Evolutionary conservation across 1,140 invertebrate genomes (phyloP), one percentile per base, ranked within the genome.

Genomic region (Calliphora vicina): DNA sequence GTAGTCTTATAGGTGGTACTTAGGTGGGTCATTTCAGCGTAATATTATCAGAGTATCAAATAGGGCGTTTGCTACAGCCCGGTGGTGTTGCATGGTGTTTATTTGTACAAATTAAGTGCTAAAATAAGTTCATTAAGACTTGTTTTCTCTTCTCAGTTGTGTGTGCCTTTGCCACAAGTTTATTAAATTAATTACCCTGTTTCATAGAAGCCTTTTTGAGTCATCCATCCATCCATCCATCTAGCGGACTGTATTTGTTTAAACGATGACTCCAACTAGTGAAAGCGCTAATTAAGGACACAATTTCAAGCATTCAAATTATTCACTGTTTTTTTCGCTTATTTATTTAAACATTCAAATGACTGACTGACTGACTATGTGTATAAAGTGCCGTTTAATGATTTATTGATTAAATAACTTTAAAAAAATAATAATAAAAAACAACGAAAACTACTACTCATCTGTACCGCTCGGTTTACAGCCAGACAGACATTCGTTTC

Each of bases 61-160:
- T 43, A 43, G 35, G 73, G 35, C 35, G 74, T 43, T 78, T 42
- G 23, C 20, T 67, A 67, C 3, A 67, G 20, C 50, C n/a, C 4
- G 74, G 74, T 20, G 74, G 74, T 20, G 13, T 29, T 20, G 13
- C 29, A 35, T 43, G 35, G 35, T 43, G 74, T 27, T 78, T 45
- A 78, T 78, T 78, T 43, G 35, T 78, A 74, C 35, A 43, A 78
- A 78, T 25, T 43, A 45, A 78, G 35, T 78, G 74, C 74, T 23
- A 78, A 78, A 43, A 25, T 43, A 43, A 78, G 35, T 78, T 78
- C 35, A 43, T 78, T 78, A 78, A 67, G 61, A 20, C 20, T 67
- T 67, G 61, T 67, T 57, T 57, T 57, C 45, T 17, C 45, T 12
- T 35, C 45, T 57, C 35, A 35, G 35, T 35, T 35, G 6, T 35